phyloP scores from a whole-genome alignment of 2,113 vertebrate genomes.

The Pyxicephalus adspersus region DNA sequence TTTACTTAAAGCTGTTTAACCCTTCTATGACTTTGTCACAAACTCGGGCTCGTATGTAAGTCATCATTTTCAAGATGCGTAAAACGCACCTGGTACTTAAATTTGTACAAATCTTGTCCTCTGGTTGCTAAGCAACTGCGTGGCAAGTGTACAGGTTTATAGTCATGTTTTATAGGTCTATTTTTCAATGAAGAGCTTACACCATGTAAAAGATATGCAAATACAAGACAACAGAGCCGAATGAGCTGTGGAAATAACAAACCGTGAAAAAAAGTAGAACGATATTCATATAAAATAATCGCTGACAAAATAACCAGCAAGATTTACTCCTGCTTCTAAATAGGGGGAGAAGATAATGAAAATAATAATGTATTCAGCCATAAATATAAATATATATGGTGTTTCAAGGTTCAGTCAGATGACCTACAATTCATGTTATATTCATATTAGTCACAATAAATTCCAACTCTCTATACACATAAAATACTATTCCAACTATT shows the following conservation, averaged over 20 bases:
- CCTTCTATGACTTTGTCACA: background rate
- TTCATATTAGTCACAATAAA: constrained; percentile 23
- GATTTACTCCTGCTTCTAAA: constrained; percentile 30
- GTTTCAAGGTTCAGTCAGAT: background rate
- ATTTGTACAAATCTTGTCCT: constrained; percentile 46
- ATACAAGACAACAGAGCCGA: constrained; percentile 23
- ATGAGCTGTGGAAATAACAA: constrained; percentile 25
- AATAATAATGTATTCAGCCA: constrained; percentile 29
- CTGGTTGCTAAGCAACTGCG: constrained; percentile 45
- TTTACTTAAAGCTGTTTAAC: constrained; percentile 15
- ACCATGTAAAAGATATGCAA: constrained; percentile 45
- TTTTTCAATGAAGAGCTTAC: constrained; percentile 40
- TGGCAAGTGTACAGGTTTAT: constrained; percentile 42
- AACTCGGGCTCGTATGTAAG: constrained; percentile 6
- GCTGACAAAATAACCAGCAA: constrained; percentile 39
- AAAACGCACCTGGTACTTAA: constrained; percentile 40
- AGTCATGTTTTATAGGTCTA: constrained; percentile 41
- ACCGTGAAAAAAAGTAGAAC: constrained; percentile 33
- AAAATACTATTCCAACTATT: background rate
- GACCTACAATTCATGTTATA: constrained; percentile 11
- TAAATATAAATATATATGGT: background rate
- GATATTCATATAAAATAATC: constrained; percentile 40
- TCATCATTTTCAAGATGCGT: constrained; percentile 41
- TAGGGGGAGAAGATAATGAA: constrained; percentile 12
- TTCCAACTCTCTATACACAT: background rate